Base-by-base conservation (phyloP, 2,888 invertebrate genomes). In the Parnassius glacialis region DNA sequence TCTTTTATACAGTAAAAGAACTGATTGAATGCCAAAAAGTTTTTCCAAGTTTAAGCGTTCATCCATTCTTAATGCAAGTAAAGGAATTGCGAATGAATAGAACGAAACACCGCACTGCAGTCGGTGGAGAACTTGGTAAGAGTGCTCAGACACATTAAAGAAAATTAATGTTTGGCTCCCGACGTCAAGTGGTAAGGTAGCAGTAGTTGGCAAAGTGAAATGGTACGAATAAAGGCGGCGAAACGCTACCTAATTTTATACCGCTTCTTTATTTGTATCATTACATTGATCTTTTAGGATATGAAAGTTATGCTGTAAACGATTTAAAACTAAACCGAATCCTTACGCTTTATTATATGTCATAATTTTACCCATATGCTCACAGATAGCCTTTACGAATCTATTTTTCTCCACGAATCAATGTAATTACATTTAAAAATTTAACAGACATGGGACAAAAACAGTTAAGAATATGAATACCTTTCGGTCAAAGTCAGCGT, bases 101-200 rank as follows among this genome's bases (percentile, higher is more conserved):
- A 88, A 87, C 84, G 85, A 88, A 90, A 89, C 87, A 90, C 89
- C 87, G 90, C 90, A 90, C 78, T 90, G 90, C 89, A 90, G 88
- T 84, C 67, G 69, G 79, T 79, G 65, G 78, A 75, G 80, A 77
- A 85, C 82, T 82, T 79, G 78, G 85, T 83, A 89, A 89, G 86
- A 90, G 87, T 90, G 84, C 86, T 89, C 88, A 88, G 87, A 85
- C 89, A 90, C 90, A 90, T 91, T 90, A 90, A 90, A 89, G 90
- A 89, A 90, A 90, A 90, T 91, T 90, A 90, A 90, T 90, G 91
- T 89, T 89, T 87, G 84, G 85, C 86, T 87, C 81, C 85, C 84
- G 79, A 81, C 88, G 85, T 88, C 88, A 87, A 89, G 86, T 83
- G 78, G 81, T 75, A 80, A 81, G 84, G 84, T 86, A 76, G 75